Percentiles rank a stretch among this genome's conserved stretches.
Evolutionary conservation across 1,140 invertebrate species (phyloP).

Genomic region (Cydia amplana): DNA sequence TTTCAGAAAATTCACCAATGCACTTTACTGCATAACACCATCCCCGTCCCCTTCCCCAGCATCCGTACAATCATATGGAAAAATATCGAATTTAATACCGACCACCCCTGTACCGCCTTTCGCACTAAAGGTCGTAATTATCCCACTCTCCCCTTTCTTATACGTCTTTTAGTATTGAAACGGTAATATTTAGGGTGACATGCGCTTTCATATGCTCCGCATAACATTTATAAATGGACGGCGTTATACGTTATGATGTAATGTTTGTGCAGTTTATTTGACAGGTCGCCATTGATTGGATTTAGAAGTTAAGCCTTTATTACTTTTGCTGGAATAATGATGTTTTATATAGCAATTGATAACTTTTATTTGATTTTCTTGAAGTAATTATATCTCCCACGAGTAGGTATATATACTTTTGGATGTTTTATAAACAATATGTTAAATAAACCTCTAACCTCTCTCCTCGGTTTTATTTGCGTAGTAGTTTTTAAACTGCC

Average conservation of each 20-base stretch:
- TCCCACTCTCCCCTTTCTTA: constrained; percentile 28
- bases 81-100: constrained; percentile 74
- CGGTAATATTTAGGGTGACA: constrained; percentile 10
- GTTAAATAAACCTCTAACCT: too few relatives aligned
- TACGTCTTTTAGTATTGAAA: not conserved
- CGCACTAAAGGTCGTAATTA: constrained; percentile 38
- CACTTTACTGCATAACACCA: constrained; percentile 44
- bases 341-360: not conserved
- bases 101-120: constrained; percentile 55
- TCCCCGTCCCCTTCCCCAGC: constrained; percentile 45
- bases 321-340: not conserved
- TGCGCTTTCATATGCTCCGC: constrained; percentile 10
- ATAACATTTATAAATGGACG: constrained; percentile 15
- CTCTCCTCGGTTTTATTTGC: too few relatives aligned
- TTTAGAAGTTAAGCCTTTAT: constrained; percentile 11
- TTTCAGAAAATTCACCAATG: not conserved
- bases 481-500: too few relatives aligned
- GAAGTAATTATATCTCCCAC: not conserved
- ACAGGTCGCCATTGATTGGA: constrained; percentile 16
- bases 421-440: too few relatives aligned
- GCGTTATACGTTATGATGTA: constrained; percentile 9
- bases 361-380: not conserved
- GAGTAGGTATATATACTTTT: too few relatives aligned
- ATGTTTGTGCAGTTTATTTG: constrained; percentile 20
- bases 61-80: constrained; percentile 66